phyloP scores from a whole-genome alignment of 2,113 vertebrate genomes.

The Oryzias javanicus region DNA sequence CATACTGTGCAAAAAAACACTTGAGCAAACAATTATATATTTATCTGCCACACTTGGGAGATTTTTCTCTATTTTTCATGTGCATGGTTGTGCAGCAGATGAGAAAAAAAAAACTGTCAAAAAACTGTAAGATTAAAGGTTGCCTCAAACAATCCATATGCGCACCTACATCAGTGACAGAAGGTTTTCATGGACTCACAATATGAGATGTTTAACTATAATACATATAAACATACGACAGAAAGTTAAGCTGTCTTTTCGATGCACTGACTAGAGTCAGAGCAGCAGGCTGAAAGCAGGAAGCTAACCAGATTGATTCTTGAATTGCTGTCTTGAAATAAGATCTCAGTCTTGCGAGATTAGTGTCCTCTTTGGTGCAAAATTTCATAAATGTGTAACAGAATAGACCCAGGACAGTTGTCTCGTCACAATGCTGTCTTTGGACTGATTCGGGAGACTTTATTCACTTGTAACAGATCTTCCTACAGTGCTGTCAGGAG shows the following conservation, averaged over 20 bases:
- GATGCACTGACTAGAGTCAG: slow-evolving; percentile 46
- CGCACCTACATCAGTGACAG: slow-evolving; percentile 52
- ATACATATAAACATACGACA: slow-evolving; percentile 58
- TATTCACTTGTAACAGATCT: slow-evolving; percentile 1
- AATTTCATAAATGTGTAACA: slow-evolving; percentile 55
- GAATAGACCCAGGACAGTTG: slow-evolving; percentile 39
- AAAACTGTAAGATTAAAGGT: slow-evolving; percentile 54
- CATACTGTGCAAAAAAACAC: slow-evolving; percentile 80
- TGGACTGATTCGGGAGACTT: slow-evolving; percentile 36
- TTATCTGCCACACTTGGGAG: slow-evolving; percentile 76
- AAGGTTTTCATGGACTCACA: slow-evolving; percentile 69
- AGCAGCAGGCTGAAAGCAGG: slow-evolving; percentile 61
- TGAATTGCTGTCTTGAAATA: slow-evolving; percentile 57
- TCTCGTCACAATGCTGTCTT: slow-evolving; percentile 46
- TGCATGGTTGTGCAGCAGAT: slow-evolving; percentile 34
- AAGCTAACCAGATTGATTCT: slow-evolving; percentile 67
- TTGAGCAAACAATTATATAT: slow-evolving; percentile 83
- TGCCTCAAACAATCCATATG: slow-evolving; percentile 54
- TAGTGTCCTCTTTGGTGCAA: slow-evolving; percentile 47
- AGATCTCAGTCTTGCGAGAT: slow-evolving; percentile 55
- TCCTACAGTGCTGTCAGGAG: slow-evolving; percentile 28
- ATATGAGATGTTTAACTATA: slow-evolving; percentile 74
- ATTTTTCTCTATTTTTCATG: slow-evolving; percentile 48
- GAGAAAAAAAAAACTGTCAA: slow-evolving; percentile 48
- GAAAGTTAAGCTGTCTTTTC: slow-evolving; percentile 58